Evolutionary conservation across 2,888 invertebrate species (phyloP).

Genomic region (Amitus sp.): DNA sequence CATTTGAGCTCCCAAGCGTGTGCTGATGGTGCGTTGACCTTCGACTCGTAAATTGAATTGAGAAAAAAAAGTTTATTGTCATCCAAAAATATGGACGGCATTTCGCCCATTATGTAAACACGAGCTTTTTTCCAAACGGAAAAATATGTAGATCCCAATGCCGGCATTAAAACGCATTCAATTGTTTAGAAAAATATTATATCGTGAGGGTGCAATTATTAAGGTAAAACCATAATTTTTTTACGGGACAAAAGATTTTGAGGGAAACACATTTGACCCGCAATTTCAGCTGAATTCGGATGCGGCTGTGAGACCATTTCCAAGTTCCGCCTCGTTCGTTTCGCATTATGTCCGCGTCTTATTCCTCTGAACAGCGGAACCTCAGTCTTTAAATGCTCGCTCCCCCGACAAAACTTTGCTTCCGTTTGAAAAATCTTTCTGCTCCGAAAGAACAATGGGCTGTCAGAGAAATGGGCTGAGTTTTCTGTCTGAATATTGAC

Average conservation of each 20-base stretch:
- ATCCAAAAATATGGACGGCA: not conserved
- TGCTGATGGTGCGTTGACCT: conserved; percentile 27
- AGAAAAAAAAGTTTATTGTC: conserved; percentile 11
- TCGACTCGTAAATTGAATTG: conserved; percentile 27
- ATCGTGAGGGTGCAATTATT: not conserved
- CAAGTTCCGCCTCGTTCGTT: conserved; percentile 25
- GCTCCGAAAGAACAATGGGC: conserved; percentile 31
- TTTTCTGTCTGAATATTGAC: conserved; percentile 23
- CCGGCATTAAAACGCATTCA: too few relatives aligned
- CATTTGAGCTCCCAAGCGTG: conserved; percentile 23
- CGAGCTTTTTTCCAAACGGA: not conserved
- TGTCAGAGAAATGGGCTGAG: conserved; percentile 28
- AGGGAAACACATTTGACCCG: conserved; percentile 18
- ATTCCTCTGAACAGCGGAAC: conserved; percentile 23
- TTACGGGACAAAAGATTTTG: conserved; percentile 17
- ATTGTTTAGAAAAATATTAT: not conserved
- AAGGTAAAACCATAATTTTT: conserved; percentile 1
- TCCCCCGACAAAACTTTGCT: conserved; percentile 41
- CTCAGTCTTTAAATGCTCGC: conserved; percentile 24
- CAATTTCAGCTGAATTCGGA: conserved; percentile 18
- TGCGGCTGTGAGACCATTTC: conserved; percentile 26
- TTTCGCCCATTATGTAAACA: too few relatives aligned
- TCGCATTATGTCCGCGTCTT: conserved; percentile 39
- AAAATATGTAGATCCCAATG: too few relatives aligned
- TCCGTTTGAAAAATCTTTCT: conserved; percentile 30